Base-by-base conservation (phyloP, 2,797 vertebrate genomes). In the Melopsittacus undulatus region DNA sequence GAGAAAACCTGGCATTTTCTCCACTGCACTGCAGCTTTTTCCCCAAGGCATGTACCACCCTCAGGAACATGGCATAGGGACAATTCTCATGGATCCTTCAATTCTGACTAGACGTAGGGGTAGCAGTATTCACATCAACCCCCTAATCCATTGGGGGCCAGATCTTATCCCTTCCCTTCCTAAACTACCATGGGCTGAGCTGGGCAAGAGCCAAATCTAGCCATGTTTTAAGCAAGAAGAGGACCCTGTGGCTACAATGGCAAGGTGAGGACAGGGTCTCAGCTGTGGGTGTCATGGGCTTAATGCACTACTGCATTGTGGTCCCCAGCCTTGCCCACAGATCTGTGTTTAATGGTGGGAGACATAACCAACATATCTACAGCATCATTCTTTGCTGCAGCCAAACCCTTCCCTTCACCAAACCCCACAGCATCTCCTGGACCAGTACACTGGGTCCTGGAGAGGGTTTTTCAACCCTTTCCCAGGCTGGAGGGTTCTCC, bases 1-100 rank as follows among this genome's bases (percentile, higher is more conserved):
- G 40, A 61, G 62, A 34, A 66, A 54, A n/a, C 10, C 24, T 43
- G 32, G 40, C 45, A 15, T 70, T 76, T 85, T 66, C 34, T 54
- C 63, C 36, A 34, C 36, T 2, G 0, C 13, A 8, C 3, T 26
- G 18, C 46, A 68, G 22, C 12, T 34, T 73, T 45, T 67, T 45
- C 30, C 56, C 49, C 11, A 32, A 32, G 48, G 36, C 34, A 21
- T 1, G 0, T 74, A 30, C 54, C 38, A 36, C 17, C 19, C 69
- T 64, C 2, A 0, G 29, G 29, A 88, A 27, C 0, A 3, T 0
- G 2, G 16, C 17, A 27, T 1, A 49, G 42, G 16, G 42, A 8
- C 17, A n/a, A 11, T 30, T 72, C 23, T 45, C 1, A 0, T 30
- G 24, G 46, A 20, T 61, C 40, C 30, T 48, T 42, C 32, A 10